A percentile compares a stretch with the other conserved stretches of the same genome.
Conservation (phyloP, 2,797 vertebrate genomes). For the Hydrophis major region DNA sequence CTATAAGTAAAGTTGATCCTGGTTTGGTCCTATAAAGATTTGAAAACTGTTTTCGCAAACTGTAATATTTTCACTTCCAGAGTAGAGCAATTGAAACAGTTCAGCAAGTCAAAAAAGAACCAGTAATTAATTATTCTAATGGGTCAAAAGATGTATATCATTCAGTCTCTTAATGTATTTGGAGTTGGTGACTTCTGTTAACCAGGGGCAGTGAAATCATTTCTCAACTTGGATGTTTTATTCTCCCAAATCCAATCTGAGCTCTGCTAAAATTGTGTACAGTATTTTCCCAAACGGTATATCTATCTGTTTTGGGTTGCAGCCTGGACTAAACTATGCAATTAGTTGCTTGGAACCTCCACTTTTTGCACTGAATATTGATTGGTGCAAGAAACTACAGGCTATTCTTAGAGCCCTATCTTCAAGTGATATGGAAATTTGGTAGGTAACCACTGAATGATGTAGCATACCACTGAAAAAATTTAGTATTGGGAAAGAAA, state of each 20-base stretch:
- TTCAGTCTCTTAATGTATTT: background rate
- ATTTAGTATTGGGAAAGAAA: background rate
- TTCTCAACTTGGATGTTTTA: background rate
- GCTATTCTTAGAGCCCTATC: background rate
- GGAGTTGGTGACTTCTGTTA: background rate
- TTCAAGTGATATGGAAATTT: background rate
- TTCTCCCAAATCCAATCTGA: background rate
- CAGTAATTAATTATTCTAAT: background rate
- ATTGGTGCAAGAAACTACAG: background rate
- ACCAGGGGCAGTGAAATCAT: background rate
- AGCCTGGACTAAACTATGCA: background rate
- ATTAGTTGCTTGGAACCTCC: background rate
- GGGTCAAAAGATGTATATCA: background rate
- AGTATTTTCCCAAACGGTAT: background rate
- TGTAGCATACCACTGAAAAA: background rate
- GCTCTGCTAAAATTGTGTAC: background rate
- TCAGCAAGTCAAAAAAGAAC: background rate
- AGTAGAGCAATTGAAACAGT: background rate
- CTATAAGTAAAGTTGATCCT: background rate
- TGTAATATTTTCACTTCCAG: background rate
- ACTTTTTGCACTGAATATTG: background rate
- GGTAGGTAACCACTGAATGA: background rate
- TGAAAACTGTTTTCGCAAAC: background rate
- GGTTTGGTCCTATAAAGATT: background rate
- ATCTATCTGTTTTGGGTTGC: background rate